These are phyloP conservation scores for Nannobrachium achirus DNA, from an alignment of 2,113 vertebrate species.

Conservation along the genomic window DNA sequence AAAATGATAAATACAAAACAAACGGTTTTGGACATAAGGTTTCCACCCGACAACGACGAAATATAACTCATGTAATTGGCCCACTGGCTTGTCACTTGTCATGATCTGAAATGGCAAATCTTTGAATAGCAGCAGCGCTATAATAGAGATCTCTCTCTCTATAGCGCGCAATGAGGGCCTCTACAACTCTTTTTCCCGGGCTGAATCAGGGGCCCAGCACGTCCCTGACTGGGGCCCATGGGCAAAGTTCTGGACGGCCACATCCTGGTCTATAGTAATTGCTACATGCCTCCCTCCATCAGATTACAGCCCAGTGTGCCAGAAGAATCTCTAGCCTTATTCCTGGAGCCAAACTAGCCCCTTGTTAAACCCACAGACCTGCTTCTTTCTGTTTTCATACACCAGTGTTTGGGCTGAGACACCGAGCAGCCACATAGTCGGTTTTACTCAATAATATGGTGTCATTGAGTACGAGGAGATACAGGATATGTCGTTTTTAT, in stretches of 20 bases:
- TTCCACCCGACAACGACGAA: no score
- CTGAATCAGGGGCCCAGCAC: no score
- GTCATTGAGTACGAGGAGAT: slow-evolving; percentile 52
- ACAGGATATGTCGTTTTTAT: slow-evolving; percentile 51
- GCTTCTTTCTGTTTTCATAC: slow-evolving; percentile 75
- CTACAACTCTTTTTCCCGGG: no score
- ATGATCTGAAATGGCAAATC: no score
- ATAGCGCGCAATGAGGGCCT: no score
- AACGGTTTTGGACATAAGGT: no score
- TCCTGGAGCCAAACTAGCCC: slow-evolving; percentile 77
- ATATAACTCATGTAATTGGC: no score
- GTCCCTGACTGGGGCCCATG: no score
- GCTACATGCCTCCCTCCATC: slow-evolving; percentile 74
- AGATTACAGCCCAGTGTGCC: slow-evolving; percentile 77
- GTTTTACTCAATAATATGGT: slow-evolving; percentile 62
- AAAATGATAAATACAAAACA: no score
- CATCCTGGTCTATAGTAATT: slow-evolving; percentile 77
- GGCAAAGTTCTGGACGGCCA: slow-evolving; percentile 66
- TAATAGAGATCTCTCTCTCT: no score
- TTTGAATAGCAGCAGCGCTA: no score
- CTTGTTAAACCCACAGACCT: slow-evolving; percentile 75
- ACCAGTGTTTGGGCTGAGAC: slow-evolving; percentile 62
- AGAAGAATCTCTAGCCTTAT: slow-evolving; percentile 74
- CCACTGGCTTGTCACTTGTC: no score
- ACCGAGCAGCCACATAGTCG: slow-evolving; percentile 62